Evolutionary conservation across 2,888 invertebrate genomes (phyloP).

Genomic region (Anaspis maculata): DNA sequence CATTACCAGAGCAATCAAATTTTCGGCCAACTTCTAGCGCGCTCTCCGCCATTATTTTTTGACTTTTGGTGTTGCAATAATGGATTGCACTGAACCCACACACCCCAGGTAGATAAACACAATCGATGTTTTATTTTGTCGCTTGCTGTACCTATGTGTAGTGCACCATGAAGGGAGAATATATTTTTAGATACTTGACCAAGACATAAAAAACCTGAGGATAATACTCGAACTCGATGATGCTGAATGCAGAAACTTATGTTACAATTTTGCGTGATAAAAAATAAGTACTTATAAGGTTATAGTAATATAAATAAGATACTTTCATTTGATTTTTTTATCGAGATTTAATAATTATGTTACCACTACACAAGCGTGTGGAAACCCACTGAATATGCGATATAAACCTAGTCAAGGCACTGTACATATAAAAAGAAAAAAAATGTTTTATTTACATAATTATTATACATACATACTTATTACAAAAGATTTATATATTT

Average conservation of each 20-base stretch:
- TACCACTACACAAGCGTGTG: slow-evolving; percentile 35
- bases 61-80: background rate
- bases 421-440: slow-evolving; percentile 29
- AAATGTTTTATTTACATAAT: slow-evolving; percentile 33
- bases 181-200: too few species aligned
- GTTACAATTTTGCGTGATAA: slow-evolving; percentile 22
- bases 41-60: slow-evolving; percentile 2
- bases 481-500: slow-evolving; percentile 20
- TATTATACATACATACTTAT: slow-evolving; percentile 33
- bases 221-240: slow-evolving; percentile 18
- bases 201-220: slow-evolving; percentile 17
- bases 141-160: too few species aligned
- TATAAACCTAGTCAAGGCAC: slow-evolving; percentile 40
- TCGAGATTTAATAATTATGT: too few species aligned
- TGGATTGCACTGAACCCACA: too few species aligned
- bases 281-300: slow-evolving; percentile 12
- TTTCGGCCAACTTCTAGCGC: background rate
- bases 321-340: slow-evolving; percentile 23
- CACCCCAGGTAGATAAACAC: too few species aligned
- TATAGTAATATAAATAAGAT: slow-evolving; percentile 14
- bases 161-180: too few species aligned
- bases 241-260: slow-evolving; percentile 19
- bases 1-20: too few species aligned
- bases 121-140: too few species aligned
- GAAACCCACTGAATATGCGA: slow-evolving; percentile 32